Evolutionary conservation across 2,888 invertebrate genomes (phyloP).

Genomic region (Cephus pygmeus): DNA sequence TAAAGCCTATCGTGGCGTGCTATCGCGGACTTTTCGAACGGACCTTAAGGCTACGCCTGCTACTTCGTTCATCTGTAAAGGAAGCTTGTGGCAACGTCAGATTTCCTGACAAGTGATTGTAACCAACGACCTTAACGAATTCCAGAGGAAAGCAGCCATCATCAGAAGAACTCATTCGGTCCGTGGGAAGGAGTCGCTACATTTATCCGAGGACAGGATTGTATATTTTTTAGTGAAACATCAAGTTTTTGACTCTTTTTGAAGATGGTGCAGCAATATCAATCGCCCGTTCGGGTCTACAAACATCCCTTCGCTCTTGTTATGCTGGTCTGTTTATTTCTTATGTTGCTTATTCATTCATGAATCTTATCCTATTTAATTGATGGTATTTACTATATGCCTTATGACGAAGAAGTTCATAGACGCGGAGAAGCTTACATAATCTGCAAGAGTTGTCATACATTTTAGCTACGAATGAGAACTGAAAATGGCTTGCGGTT

Average conservation of each 20-base stretch:
- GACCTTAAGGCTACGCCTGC: neutral
- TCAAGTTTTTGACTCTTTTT: neutral
- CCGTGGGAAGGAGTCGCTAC: neutral
- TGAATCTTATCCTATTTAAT: neutral
- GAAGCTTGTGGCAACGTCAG: neutral
- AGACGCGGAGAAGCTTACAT: neutral
- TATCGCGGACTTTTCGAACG: neutral
- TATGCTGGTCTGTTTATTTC: constrained; percentile 84
- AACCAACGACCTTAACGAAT: constrained; percentile 2
- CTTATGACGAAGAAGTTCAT: neutral
- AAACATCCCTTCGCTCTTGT: constrained; percentile 95
- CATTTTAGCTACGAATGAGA: neutral
- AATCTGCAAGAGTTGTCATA: neutral
- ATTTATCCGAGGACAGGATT: neutral
- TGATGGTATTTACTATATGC: neutral
- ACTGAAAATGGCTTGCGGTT: neutral
- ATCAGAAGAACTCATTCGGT: neutral
- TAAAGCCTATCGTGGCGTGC: neutral
- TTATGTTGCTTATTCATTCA: constrained; percentile 15
- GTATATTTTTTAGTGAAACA: neutral
- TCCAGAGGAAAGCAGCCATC: neutral
- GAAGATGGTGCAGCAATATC: constrained; percentile 95
- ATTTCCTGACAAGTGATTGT: constrained; percentile 2
- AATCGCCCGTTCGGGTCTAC: constrained; percentile 94
- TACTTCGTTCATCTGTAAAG: neutral